Evolutionary conservation across 2,888 invertebrate genomes (phyloP).

Genomic region (Stenotaenia linearis): DNA sequence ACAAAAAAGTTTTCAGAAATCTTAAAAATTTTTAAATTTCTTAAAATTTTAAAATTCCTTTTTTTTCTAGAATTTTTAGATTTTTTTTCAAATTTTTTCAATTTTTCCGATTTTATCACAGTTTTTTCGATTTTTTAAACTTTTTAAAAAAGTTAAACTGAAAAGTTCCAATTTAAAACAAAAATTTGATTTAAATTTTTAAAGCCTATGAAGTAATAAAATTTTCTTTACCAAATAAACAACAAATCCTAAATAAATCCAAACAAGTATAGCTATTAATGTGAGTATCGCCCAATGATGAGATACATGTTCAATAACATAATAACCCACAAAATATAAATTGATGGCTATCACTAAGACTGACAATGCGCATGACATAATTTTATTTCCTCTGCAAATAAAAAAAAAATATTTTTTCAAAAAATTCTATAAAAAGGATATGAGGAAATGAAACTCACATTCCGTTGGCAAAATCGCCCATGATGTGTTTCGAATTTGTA

Average conservation of each 20-base stretch:
- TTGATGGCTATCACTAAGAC: conserved; percentile 50
- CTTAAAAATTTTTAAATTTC: too few relatives aligned
- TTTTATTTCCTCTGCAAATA: conserved; percentile 44
- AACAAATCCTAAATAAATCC: conserved; percentile 66
- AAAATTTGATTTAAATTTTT: background rate
- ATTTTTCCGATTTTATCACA: too few relatives aligned
- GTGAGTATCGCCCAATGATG: conserved; percentile 49
- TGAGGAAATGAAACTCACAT: conserved; percentile 39
- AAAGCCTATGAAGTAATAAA: background rate
- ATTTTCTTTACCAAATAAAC: conserved; percentile 54
- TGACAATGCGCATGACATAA: conserved; percentile 46
- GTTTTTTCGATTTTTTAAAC: too few relatives aligned
- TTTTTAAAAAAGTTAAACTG: too few relatives aligned
- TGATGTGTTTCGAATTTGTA: conserved; percentile 49
- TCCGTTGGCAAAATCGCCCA: conserved; percentile 51
- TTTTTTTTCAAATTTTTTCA: too few relatives aligned
- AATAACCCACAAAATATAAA: conserved; percentile 49
- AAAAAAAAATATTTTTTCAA: conserved; percentile 31
- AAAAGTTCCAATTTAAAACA: too few relatives aligned
- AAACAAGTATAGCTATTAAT: conserved; percentile 54
- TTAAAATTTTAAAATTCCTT: too few relatives aligned
- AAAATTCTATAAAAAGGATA: background rate
- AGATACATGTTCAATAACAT: conserved; percentile 44
- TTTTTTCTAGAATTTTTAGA: too few relatives aligned
- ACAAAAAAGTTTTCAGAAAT: too few relatives aligned